Evolutionary conservation across 2,113 vertebrate species (phyloP), one percentile per base, ranked within the genome.

Genomic region (Aspidoscelis tigris): DNA sequence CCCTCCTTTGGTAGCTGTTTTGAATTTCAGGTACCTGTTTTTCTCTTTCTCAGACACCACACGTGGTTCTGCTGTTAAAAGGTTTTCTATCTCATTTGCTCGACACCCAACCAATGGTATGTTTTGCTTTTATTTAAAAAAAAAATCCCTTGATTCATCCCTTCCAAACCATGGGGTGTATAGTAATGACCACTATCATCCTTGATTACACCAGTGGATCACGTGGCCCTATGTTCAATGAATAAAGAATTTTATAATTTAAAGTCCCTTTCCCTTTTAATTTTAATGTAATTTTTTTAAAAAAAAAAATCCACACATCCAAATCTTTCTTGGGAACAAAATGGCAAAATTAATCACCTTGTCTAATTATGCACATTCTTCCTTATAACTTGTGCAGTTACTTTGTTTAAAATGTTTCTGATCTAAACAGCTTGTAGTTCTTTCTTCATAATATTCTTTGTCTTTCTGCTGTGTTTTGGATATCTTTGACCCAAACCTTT

Each of bases 81-180:
- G 97, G 93, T 98, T 98, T 98, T 98, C 97, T 98, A 97, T 98
- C 97, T 98, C 97, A 97, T 98, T 98, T 98, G 97, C 97, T 97
- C 97, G 97, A 97, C 97, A 98, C 96, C 97, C 97, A 97, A 98
- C 97, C 97, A 98, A 98, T 98, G 97, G 97, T 98, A 98, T 95
- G 97, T 98, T 97, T 97, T 97, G 95, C 93, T 96, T 97, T 98
- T 95, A 94, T 97, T 96, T 97, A 93, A 96, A 96, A 95, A 90
- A 94, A 94, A 96, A 94, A 92, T 96, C 94, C 94, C 93, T 95
- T 94, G 93, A 94, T 94, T 96, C 95, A 95, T 95, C 91, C 93
- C 91, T 94, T 94, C 91, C 84, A 92, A 90, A 95, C 92, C 91
- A 87, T 7, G 91, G 93, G 89, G 88, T 96, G 91, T 93, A 94